Percentiles rank a stretch among this genome's conserved stretches.
These are phyloP conservation scores for Riptortus pedestris DNA, from an alignment of 1,140 invertebrate genomes.

Conservation along the genomic window DNA sequence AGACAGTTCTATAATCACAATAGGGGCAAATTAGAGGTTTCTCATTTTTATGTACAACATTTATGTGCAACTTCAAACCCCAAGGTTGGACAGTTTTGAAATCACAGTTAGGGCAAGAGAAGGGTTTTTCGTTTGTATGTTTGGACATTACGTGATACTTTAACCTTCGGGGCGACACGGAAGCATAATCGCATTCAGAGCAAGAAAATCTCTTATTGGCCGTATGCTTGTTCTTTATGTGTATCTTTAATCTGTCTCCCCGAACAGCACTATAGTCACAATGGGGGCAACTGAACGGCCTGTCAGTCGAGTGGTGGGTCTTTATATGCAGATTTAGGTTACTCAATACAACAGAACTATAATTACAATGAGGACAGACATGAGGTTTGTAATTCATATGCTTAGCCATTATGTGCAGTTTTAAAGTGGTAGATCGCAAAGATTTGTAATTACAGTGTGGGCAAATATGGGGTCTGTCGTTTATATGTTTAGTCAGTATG, in stretches of 20 bases:
- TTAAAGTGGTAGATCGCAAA: not conserved
- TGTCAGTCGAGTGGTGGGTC: not conserved
- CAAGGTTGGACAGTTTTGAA: not conserved
- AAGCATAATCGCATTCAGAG: not conserved
- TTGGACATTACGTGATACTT: not conserved
- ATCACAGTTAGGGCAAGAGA: not conserved
- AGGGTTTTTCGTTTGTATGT: not conserved
- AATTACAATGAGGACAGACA: not conserved
- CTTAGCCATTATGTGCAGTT: not conserved
- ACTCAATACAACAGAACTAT: not conserved
- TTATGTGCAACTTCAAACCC: slow-evolving; percentile 1
- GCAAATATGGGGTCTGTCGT: not conserved
- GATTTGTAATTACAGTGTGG: not conserved
- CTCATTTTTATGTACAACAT: not conserved
- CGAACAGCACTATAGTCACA: not conserved
- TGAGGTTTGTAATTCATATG: not conserved
- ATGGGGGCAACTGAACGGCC: not conserved
- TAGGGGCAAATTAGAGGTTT: not conserved
- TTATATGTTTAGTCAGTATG: not conserved
- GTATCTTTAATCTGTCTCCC: not conserved
- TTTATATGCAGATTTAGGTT: not conserved
- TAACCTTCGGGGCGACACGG: not conserved
- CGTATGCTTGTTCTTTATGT: not conserved
- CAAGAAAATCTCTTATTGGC: not conserved
- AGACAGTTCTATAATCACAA: slow-evolving; percentile 6